phyloP scores from a whole-genome alignment of 1,140 invertebrate genomes.

The Wiebesia pumilae region DNA sequence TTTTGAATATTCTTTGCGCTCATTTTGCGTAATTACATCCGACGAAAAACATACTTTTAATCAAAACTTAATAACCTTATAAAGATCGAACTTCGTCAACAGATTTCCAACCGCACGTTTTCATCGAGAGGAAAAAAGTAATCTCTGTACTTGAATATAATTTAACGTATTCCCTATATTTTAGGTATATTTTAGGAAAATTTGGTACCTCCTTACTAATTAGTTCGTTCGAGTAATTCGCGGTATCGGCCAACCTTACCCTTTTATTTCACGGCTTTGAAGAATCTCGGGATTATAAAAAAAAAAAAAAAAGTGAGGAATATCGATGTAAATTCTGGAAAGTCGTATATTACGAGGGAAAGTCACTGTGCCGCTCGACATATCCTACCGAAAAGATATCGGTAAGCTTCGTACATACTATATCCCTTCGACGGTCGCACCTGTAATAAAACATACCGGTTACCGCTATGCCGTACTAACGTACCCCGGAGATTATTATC shows the following conservation, averaged over 20 bases:
- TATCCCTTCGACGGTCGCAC: not conserved
- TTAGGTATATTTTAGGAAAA: too few relatives aligned
- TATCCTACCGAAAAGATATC: not conserved
- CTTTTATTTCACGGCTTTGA: not conserved
- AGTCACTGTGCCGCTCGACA: not conserved
- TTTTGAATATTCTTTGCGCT: too few relatives aligned
- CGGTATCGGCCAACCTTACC: not conserved
- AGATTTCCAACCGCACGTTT: too few relatives aligned
- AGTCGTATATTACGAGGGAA: not conserved
- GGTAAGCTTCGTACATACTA: not conserved
- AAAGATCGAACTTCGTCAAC: too few relatives aligned
- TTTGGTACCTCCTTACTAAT: too few relatives aligned
- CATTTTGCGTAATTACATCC: too few relatives aligned
- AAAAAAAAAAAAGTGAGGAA: not conserved
- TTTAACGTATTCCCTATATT: too few relatives aligned
- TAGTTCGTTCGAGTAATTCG: not conserved
- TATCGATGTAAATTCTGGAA: not conserved
- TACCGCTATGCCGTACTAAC: not conserved
- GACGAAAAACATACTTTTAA: too few relatives aligned
- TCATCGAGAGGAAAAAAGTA: too few relatives aligned
- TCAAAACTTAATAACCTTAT: too few relatives aligned
- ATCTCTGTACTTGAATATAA: too few relatives aligned
- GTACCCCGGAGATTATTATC: conserved; percentile 36
- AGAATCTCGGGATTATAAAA: not conserved
- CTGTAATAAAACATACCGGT: not conserved